These are phyloP conservation scores for Rhinichthys klamathensis DNA, from an alignment of 2,113 vertebrate species.

Conservation along the genomic window DNA sequence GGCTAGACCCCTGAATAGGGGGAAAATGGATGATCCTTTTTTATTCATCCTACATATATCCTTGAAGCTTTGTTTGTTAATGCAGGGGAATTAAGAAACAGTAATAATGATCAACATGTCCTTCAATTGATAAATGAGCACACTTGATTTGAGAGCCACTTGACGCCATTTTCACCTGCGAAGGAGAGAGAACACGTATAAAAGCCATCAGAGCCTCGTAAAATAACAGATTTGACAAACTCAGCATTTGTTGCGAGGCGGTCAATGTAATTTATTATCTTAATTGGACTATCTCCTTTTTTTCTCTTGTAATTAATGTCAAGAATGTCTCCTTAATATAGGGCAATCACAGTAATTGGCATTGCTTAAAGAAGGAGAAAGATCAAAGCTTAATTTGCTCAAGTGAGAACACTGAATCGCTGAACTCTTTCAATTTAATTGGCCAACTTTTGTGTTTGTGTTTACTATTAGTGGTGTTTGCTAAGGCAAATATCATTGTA, in stretches of 20 bases:
- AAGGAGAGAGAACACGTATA: slow-evolving; percentile 71
- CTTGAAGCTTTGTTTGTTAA: slow-evolving; percentile 17
- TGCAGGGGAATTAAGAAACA: neutral
- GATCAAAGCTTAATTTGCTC: slow-evolving; percentile 65
- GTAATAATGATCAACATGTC: slow-evolving; percentile 24
- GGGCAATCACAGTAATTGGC: slow-evolving; percentile 75
- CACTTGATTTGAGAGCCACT: slow-evolving; percentile 31
- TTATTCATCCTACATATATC: neutral
- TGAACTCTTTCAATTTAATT: slow-evolving; percentile 14
- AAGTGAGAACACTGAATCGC: slow-evolving; percentile 10
- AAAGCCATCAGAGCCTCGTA: slow-evolving; percentile 77
- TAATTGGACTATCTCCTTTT: slow-evolving; percentile 72
- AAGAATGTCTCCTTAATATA: slow-evolving; percentile 73
- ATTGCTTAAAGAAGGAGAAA: slow-evolving; percentile 64
- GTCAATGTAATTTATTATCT: slow-evolving; percentile 74
- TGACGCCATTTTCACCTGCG: slow-evolving; percentile 74
- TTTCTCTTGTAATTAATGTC: slow-evolving; percentile 64
- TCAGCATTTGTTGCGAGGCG: slow-evolving; percentile 62
- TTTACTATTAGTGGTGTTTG: neutral
- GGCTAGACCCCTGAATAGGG: neutral
- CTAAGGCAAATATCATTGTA: neutral
- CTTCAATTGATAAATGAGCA: slow-evolving; percentile 17
- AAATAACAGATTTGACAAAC: slow-evolving; percentile 52
- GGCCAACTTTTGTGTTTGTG: slow-evolving; percentile 20
- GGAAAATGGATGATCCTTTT: neutral